Percentiles rank a stretch among this genome's conserved stretches.
These are phyloP conservation scores for Callosobruchus maculatus DNA, from an alignment of 2,888 invertebrate genomes.

Conservation along the genomic window DNA sequence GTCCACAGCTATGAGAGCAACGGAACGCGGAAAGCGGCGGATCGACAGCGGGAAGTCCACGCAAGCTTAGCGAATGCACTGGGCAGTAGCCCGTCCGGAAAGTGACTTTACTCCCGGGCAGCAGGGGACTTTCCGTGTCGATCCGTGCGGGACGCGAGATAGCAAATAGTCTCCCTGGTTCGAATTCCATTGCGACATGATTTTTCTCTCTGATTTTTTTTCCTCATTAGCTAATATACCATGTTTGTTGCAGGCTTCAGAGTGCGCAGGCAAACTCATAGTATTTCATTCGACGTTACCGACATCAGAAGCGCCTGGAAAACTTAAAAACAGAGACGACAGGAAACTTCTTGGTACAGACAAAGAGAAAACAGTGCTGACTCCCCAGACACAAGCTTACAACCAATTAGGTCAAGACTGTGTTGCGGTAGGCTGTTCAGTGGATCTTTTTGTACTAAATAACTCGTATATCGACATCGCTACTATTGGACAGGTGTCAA, in stretches of 20 bases:
- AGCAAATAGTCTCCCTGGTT: too few relatives aligned
- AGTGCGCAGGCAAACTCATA: slow-evolving; percentile 88
- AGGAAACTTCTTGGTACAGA: slow-evolving; percentile 94
- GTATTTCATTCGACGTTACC: slow-evolving; percentile 96
- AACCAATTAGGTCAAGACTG: slow-evolving; percentile 93
- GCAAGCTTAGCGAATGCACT: too few relatives aligned
- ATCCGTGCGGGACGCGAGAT: too few relatives aligned
- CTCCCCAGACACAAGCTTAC: slow-evolving; percentile 87
- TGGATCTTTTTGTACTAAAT: slow-evolving; percentile 94
- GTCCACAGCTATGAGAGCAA: too few relatives aligned
- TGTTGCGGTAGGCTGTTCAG: slow-evolving; percentile 86
- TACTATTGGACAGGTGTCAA: slow-evolving; percentile 87
- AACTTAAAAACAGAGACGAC: slow-evolving; percentile 92
- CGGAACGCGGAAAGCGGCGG: too few relatives aligned
- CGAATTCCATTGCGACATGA: too few relatives aligned
- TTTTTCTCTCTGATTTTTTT: too few relatives aligned
- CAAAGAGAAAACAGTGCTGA: slow-evolving; percentile 77
- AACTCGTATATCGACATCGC: slow-evolving; percentile 95
- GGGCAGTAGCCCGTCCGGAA: too few relatives aligned
- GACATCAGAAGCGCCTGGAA: slow-evolving; percentile 89
- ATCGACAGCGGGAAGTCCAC: too few relatives aligned
- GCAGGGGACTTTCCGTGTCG: too few relatives aligned
- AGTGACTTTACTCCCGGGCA: too few relatives aligned
- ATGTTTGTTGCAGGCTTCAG: slow-evolving; percentile 67
- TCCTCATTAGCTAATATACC: too few relatives aligned